phyloP scores from a whole-genome alignment of 2,113 vertebrate genomes.

The Cynoglossus semilaevis region DNA sequence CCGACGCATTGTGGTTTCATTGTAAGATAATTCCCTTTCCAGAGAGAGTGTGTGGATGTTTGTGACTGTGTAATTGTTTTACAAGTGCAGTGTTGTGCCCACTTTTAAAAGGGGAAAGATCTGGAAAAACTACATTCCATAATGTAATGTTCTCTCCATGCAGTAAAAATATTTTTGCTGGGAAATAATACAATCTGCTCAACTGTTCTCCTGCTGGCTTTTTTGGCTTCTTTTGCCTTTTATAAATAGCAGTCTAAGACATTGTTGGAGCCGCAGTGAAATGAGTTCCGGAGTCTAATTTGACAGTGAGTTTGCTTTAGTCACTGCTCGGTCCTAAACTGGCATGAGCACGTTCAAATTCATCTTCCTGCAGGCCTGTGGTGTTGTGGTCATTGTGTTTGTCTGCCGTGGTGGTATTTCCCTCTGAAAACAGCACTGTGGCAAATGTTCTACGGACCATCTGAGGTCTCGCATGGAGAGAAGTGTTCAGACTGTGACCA shows the following conservation, averaged over 20 bases:
- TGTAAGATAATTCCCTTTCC: slow-evolving; percentile 19
- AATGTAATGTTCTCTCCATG: slow-evolving; percentile 43
- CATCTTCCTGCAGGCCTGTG: background rate
- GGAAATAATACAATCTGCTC: slow-evolving; percentile 44
- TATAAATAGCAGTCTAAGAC: slow-evolving; percentile 4
- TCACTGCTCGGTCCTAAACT: background rate
- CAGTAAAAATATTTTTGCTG: slow-evolving; percentile 31
- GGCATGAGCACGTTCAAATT: background rate
- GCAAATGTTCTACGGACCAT: slow-evolving; percentile 45
- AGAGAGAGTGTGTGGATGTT: slow-evolving; percentile 14
- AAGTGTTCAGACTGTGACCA: slow-evolving; percentile 56
- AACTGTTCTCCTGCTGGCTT: slow-evolving; percentile 21
- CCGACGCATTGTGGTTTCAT: slow-evolving; percentile 11
- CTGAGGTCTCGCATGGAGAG: slow-evolving; percentile 41
- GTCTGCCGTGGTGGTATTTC: slow-evolving; percentile 48
- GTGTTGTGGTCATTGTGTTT: slow-evolving; percentile 19
- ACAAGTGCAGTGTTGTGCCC: background rate
- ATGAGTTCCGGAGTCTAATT: slow-evolving; percentile 9
- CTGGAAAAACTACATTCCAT: slow-evolving; percentile 30
- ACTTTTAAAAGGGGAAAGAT: slow-evolving; percentile 16
- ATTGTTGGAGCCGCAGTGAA: slow-evolving; percentile 9
- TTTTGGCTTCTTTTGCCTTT: slow-evolving; percentile 25
- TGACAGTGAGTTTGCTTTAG: slow-evolving; percentile 2
- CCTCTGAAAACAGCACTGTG: slow-evolving; percentile 38
- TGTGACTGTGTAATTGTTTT: slow-evolving; percentile 29